A percentile compares a stretch with the other conserved stretches of the same genome.
Evolutionary conservation across 1,140 invertebrate species (phyloP).

Genomic region (Protaetia brevitarsis): DNA sequence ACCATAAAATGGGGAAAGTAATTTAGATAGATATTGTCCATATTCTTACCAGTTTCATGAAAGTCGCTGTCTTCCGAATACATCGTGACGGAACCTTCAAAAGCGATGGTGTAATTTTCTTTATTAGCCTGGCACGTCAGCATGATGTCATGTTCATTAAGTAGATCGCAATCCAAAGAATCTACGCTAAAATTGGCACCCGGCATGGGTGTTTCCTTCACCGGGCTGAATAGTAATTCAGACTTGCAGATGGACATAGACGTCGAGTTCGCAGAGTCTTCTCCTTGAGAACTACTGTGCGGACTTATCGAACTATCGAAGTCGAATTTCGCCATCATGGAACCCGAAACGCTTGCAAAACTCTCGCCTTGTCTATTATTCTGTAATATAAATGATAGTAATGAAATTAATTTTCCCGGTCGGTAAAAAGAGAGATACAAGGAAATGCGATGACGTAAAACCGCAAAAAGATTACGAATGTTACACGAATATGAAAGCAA

Average conservation of each 20-base stretch:
- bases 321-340: conserved; percentile 74
- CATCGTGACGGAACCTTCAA: conserved; percentile 82
- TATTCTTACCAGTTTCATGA: conserved; percentile 58
- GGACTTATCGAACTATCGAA: conserved; percentile 73
- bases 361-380: conserved; percentile 66
- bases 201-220: conserved; percentile 72
- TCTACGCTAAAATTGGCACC: conserved; percentile 80
- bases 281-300: conserved; percentile 70
- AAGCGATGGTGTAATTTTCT: conserved; percentile 92
- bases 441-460: neutral
- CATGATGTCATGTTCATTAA: conserved; percentile 75
- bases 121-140: conserved; percentile 87
- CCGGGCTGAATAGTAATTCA: conserved; percentile 85
- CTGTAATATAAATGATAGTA: conserved; percentile 45
- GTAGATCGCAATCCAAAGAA: conserved; percentile 80
- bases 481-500: conserved; percentile 7
- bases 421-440: neutral
- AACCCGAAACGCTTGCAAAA: conserved; percentile 77
- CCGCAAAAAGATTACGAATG: neutral
- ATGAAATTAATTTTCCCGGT: conserved; percentile 9
- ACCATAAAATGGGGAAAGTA: neutral
- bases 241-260: conserved; percentile 87
- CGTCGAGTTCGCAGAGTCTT: conserved; percentile 68
- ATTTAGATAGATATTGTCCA: neutral
- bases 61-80: conserved; percentile 82